These are phyloP conservation scores for Uria lomvia DNA, from an alignment of 2,113 vertebrate genomes.

Conservation along the genomic window DNA sequence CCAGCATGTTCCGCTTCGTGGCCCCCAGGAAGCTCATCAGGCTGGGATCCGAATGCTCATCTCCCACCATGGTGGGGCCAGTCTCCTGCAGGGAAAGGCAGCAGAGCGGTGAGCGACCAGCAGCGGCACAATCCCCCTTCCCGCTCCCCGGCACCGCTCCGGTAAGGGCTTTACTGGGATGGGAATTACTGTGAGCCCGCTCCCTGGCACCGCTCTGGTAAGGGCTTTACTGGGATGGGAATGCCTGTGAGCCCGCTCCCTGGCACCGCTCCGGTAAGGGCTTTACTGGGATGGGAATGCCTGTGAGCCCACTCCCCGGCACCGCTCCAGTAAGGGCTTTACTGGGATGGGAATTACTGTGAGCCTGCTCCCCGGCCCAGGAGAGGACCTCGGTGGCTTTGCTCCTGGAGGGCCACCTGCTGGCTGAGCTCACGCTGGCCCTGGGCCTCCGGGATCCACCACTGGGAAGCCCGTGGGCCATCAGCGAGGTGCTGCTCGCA, in stretches of 20 bases:
- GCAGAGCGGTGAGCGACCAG: not conserved
- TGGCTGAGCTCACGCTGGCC: not conserved
- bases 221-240: no score
- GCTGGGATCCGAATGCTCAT: constrained; percentile 85
- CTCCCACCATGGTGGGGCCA: constrained; percentile 93
- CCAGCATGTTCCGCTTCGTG: constrained; percentile 83
- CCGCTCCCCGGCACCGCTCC: not conserved
- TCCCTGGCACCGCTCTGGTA: no score
- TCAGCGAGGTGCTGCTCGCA: rapidly evolving
- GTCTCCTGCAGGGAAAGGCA: constrained; percentile 80
- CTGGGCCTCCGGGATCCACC: not conserved
- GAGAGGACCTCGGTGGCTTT: not conserved
- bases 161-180: not conserved
- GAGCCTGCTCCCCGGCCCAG: not conserved
- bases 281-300: no score
- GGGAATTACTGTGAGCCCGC: not conserved
- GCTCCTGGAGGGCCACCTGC: not conserved
- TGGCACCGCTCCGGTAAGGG: no score
- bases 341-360: not conserved
- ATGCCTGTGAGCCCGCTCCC: not conserved
- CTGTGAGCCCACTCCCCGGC: not conserved
- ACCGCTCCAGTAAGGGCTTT: not conserved
- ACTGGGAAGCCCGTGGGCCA: not conserved
- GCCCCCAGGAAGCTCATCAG: constrained; percentile 92
- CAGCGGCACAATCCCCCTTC: rapidly evolving